Evolutionary conservation across 2,888 invertebrate species (phyloP), one percentile per base, ranked within the genome.

Genomic region (Carabus problematicus): DNA sequence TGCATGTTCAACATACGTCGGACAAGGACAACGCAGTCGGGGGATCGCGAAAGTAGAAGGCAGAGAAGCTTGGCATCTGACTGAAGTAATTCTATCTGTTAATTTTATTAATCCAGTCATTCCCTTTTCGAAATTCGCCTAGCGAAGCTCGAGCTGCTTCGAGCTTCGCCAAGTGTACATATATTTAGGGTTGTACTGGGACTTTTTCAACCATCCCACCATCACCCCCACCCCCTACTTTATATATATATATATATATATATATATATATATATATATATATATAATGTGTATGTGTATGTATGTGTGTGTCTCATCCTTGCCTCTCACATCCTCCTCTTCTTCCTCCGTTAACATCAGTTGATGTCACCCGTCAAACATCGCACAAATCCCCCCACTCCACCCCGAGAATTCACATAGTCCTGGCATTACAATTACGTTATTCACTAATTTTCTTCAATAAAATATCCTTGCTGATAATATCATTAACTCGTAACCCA

Each of bases 41-140:
- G 73, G 72, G 62, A 71, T 75, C 72, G 74, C 73, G 70, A 71
- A 70, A 73, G 74, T 72, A 74, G 72, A 72, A 72, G 73, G 74
- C 72, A 73, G 71, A 74, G 73, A 70, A 72, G 72, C 73, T 72
- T 75, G 74, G 75, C 73, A 76, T 76, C 74, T 74, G 76, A 74
- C 73, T 76, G 76, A 75, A 78, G 78, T 78, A 78, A 78, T 77
- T 79, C 78, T 79, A 79, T 79, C 78, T 78, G 79, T 79, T 80
- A 79, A 79, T 79, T 79, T 79, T 78, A 79, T 80, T 79, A 80
- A 79, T 79, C 79, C 79, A 67, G 67, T 67, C 67, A 67, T 67
- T 67, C 67, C 67, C 67, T 67, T 66, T 67, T 67, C 67, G 67
- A 58, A 67, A 60, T 39, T 12, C 39, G 56, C 29, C 29, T 29